These are phyloP conservation scores for Leptinotarsa defecta DNA, from an alignment of 1,140 invertebrate genomes.

Conservation along the genomic window DNA sequence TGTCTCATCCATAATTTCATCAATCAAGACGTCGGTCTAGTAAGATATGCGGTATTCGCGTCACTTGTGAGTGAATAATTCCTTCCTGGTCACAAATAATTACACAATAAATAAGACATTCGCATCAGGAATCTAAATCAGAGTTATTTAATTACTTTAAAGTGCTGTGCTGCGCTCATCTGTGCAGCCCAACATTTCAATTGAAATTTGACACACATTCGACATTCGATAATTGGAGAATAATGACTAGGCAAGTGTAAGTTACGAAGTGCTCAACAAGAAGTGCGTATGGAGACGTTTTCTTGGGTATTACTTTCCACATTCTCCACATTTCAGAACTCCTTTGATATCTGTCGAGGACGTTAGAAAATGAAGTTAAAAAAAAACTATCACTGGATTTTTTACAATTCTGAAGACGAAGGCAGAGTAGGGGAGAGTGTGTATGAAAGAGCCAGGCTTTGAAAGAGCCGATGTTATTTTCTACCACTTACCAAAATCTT, in stretches of 20 bases:
- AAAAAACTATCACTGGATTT: no score
- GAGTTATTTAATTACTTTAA: constrained; percentile 1
- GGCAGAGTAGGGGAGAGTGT: no score
- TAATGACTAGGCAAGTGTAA: background rate
- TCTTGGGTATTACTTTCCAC: no score
- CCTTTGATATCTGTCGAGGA: no score
- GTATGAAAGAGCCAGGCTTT: no score
- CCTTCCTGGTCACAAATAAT: background rate
- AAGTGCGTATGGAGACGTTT: no score
- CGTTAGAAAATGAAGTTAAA: no score
- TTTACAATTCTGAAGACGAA: no score
- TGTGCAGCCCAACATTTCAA: background rate
- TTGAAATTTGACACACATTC: background rate
- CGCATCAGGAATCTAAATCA: constrained; percentile 2
- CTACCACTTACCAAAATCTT: no score
- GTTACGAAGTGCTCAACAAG: no score
- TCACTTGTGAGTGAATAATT: background rate
- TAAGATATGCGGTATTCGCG: background rate
- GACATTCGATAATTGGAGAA: background rate
- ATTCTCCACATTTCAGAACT: no score
- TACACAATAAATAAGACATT: constrained; percentile 1
- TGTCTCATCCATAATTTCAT: background rate
- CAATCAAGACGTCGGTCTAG: background rate
- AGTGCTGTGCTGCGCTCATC: background rate
- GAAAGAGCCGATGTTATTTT: no score